Evolutionary conservation across 2,113 vertebrate genomes (phyloP).

Genomic region (Rhinoderma darwinii): DNA sequence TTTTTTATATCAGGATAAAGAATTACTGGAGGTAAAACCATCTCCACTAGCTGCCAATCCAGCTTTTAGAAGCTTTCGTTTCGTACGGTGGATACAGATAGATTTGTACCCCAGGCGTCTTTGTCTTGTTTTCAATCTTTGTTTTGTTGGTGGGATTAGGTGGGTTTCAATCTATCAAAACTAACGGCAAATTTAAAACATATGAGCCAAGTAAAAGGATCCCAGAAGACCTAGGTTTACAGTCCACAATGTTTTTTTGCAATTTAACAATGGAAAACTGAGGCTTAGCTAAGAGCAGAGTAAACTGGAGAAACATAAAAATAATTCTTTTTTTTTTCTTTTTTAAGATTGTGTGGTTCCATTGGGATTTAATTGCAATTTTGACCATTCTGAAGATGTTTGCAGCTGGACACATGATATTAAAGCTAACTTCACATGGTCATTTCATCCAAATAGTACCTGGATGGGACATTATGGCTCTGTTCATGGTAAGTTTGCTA

Average conservation of each 20-base stretch:
- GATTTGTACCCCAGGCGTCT: slow-evolving; percentile 11
- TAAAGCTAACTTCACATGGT: slow-evolving; percentile 83
- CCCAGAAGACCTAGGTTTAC: slow-evolving; percentile 62
- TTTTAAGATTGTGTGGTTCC: slow-evolving; percentile 73
- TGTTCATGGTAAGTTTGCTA: slow-evolving; percentile 72
- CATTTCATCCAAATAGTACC: slow-evolving; percentile 77
- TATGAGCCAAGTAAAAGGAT: slow-evolving; percentile 68
- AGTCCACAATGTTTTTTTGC: slow-evolving; percentile 62
- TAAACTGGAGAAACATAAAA: background rate
- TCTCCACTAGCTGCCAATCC: background rate
- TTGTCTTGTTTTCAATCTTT: slow-evolving; percentile 61
- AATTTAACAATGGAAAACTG: slow-evolving; percentile 56
- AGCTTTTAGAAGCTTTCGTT: background rate
- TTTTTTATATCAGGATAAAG: background rate
- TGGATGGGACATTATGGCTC: slow-evolving; percentile 76
- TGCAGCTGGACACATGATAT: slow-evolving; percentile 92
- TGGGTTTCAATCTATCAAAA: slow-evolving; percentile 57
- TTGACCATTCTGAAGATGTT: slow-evolving; percentile 81
- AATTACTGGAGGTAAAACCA: background rate
- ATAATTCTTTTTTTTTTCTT: slow-evolving; percentile 63
- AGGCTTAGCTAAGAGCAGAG: slow-evolving; percentile 3
- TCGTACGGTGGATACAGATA: background rate
- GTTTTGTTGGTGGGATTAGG: slow-evolving; percentile 71
- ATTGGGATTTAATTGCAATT: slow-evolving; percentile 89
- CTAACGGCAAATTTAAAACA: slow-evolving; percentile 52